A percentile compares a stretch with the other conserved stretches of the same genome.
Evolutionary conservation across 2,113 vertebrate species (phyloP).

Genomic region (Siniperca knerii): DNA sequence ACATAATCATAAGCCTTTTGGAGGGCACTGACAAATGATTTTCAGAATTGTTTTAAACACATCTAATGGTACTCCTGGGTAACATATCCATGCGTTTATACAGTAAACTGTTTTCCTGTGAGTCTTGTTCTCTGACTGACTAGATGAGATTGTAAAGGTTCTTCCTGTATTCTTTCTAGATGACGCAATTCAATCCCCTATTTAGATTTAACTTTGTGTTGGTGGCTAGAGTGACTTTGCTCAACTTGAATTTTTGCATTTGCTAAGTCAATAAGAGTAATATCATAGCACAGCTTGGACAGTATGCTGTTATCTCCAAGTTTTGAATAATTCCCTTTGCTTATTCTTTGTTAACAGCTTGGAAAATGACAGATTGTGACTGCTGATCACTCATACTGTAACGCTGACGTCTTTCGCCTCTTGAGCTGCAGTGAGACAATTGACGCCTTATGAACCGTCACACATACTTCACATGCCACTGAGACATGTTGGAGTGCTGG

Average conservation of each 20-base stretch:
- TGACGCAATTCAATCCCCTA: no score
- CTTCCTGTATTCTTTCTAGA: background rate
- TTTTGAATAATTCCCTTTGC: background rate
- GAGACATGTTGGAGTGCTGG: conserved; percentile 44
- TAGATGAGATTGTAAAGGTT: no score
- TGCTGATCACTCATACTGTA: conserved; percentile 19
- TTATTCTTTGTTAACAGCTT: background rate
- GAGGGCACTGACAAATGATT: background rate
- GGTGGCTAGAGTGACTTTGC: background rate
- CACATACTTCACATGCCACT: conserved; percentile 62
- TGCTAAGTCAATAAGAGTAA: background rate
- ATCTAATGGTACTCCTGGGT: no score
- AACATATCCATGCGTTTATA: background rate
- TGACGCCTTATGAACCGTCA: conserved; percentile 43
- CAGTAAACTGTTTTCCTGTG: background rate
- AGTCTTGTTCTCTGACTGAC: background rate
- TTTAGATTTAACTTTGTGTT: background rate
- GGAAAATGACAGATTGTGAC: conserved; percentile 6
- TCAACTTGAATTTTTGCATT: background rate
- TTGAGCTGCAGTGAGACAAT: conserved; percentile 49
- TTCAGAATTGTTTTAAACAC: no score
- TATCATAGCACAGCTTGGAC: background rate
- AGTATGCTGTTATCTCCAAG: background rate
- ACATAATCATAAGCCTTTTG: background rate
- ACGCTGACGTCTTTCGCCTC: conserved; percentile 46